These are phyloP conservation scores for Tinea trinotella DNA, from an alignment of 2,888 invertebrate species.

Conservation along the genomic window DNA sequence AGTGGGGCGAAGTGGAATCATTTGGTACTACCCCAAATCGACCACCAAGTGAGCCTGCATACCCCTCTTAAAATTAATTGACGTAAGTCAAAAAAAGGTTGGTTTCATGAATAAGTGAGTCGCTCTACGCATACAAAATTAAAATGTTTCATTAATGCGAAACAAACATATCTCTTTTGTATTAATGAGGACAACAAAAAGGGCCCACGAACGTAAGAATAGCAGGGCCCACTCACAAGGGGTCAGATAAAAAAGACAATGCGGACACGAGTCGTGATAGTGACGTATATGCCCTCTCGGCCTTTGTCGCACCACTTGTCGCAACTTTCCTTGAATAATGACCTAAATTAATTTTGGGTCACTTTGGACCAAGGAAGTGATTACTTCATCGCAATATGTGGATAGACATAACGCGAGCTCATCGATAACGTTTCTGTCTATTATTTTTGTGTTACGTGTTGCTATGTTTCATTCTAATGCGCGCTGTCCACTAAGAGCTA, in stretches of 20 bases:
- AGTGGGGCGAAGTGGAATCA: too few species aligned
- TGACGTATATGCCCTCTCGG: conserved; percentile 27
- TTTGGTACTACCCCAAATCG: too few species aligned
- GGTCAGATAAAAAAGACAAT: conserved; percentile 32
- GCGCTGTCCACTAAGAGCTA: too few species aligned
- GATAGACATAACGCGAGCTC: not conserved
- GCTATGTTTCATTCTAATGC: too few species aligned
- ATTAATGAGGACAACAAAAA: conserved; percentile 12
- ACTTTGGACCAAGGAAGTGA: conserved; percentile 27
- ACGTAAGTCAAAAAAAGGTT: too few species aligned
- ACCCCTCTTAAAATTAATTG: too few species aligned
- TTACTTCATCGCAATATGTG: not conserved
- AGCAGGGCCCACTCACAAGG: conserved; percentile 6
- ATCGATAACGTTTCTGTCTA: too few species aligned
- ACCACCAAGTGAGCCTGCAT: too few species aligned
- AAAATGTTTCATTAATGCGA: conserved; percentile 17
- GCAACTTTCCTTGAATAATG: conserved; percentile 21
- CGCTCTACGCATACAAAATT: not conserved
- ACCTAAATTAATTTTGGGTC: conserved; percentile 36
- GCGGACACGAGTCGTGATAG: conserved; percentile 29
- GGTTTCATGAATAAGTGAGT: not conserved
- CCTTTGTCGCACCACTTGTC: conserved; percentile 13
- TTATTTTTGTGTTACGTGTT: too few species aligned
- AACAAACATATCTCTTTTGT: conserved; percentile 19
- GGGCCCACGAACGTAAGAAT: not conserved